Conservation (phyloP, 2,113 vertebrate genomes). For the Limnothrissa miodon region DNA sequence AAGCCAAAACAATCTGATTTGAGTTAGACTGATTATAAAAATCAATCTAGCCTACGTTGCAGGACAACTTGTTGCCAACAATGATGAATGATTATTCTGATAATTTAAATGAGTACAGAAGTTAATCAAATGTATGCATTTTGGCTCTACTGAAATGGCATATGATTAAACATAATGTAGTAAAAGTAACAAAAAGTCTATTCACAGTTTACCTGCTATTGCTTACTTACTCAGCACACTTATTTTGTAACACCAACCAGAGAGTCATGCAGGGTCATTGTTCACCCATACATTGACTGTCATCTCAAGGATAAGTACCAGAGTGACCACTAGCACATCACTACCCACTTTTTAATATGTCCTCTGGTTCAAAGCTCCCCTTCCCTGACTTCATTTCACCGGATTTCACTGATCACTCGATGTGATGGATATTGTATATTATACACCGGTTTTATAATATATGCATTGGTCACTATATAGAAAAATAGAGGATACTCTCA, state of each 20-base stretch:
- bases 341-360: not conserved
- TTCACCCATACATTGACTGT: not conserved
- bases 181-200: no score
- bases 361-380: not conserved
- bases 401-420: not conserved
- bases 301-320: not conserved
- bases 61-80: no score
- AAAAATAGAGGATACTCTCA: no score
- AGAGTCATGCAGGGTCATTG: not conserved
- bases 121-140: no score
- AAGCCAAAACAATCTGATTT: no score
- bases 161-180: not conserved
- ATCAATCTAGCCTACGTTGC: no score
- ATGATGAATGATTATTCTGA: no score
- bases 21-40: no score
- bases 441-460: no score
- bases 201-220: not conserved
- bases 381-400: not conserved
- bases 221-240: not conserved
- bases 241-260: not conserved
- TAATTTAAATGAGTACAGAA: no score
- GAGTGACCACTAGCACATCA: not conserved
- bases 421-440: not conserved
- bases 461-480: no score
- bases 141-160: no score